Base-by-base conservation (phyloP, 2,888 invertebrate genomes). In the Cephus runcator region DNA sequence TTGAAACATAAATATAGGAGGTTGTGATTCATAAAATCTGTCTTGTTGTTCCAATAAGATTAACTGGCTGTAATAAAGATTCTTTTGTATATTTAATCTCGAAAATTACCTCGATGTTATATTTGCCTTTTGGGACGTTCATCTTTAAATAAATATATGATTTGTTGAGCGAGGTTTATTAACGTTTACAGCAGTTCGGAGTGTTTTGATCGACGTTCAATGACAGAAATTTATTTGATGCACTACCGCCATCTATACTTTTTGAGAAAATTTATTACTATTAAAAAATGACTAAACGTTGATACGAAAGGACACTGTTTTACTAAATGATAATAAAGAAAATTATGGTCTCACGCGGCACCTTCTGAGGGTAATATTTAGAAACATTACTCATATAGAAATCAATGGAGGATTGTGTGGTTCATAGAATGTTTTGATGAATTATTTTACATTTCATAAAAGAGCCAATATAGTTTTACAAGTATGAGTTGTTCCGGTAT, bases 401-500 rank as follows among this genome's bases (percentile, higher is more conserved):
- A 23, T 56, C 23, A 56, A 56, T 56, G 56, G 56, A 56, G 9
- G 56, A 56, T 2, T 9, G 9, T 56, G 23, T 56, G 23, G 56
- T 9, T 56, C 23, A 23, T 23, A 56, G 56, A 56, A 56, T 56
- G 56, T 23, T 6, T 56, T 23, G 9, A 56, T 30, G 34, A 71
- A 30, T 71, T 71, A 71, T 34, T 71, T 71, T 34, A 30, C 31
- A 30, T 71, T 71, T 71, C 15, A 30, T 34, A 11, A 15, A 71
- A 30, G 6, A 71, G 0, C 15, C 71, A 3, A 34, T 33, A 30
- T 1, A 31, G 3, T 71, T 34, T 31, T 30, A 30, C 71, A 12
- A 75, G 34, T 35, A 73, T 75, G 56, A 76, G 68, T 69, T 75
- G 75, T 34, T 71, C 78, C 31, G 81, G 81, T 40, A 80, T 89